Base-by-base conservation (phyloP, 1,140 invertebrate species). In the Helicoverpa zea region DNA sequence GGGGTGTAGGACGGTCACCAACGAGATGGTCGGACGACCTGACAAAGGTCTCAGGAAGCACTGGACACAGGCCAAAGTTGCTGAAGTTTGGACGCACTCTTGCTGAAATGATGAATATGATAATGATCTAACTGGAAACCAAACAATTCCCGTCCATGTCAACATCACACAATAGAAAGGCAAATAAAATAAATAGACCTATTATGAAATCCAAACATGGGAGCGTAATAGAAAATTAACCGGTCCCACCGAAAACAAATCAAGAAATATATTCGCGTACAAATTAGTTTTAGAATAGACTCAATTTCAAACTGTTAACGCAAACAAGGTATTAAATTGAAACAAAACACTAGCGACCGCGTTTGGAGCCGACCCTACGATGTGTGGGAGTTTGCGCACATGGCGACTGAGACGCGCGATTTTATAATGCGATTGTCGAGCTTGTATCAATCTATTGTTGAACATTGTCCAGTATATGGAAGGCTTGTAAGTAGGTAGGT, bases 301-400 rank as follows among this genome's bases (percentile, higher is more conserved):
- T 77, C 58, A 63, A 77, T 70, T 79, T 59, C 30, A 70, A 58
- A 70, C 63, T 70, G 66, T 79, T 58, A 73, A 81, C 51, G 61
- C 61, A 80, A 80, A 81, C 80, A 81, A 11, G 47, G 72, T 23
- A 76, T 81, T 70, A 68, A 81, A 81, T 81, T 75, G 73, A 81
- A 76, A 81, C 80, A 76, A 66, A 76, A 81, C 80, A 75, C 59
- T 70, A 76, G 30, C 79, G 56, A 47, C 13, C 61, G n/a, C 61
- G 29, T 66, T 13, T 13, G 11, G 11, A 13, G 74, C 14, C 30
- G 59, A 77, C 59, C 59, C 59, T 77, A 30, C 23, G 54, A 16
- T 16, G 74, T 74, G 54, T 64, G 74, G 30, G 73, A 75, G 49
- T 7, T 18, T 16, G 5, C 35, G 35, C 59, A 77, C 59, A 77